Evolutionary conservation across 2,113 vertebrate species (phyloP).

Genomic region (Hyperopisus bebe): DNA sequence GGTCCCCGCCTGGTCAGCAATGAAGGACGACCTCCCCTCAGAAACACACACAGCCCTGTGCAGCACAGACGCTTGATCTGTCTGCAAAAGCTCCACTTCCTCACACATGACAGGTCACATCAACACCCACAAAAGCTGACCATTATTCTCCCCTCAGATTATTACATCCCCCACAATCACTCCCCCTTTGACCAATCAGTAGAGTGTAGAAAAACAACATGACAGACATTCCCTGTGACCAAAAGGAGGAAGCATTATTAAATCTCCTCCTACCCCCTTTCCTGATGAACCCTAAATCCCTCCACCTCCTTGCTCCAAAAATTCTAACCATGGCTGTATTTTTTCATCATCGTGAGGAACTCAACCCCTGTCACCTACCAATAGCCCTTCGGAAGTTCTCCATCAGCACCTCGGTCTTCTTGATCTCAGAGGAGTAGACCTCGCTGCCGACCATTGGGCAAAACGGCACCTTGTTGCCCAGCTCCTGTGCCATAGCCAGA

Average conservation of each 20-base stretch:
- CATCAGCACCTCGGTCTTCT: slow-evolving; percentile 98
- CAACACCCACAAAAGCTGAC: slow-evolving; percentile 68
- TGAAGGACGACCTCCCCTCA: not conserved
- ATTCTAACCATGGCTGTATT: not conserved
- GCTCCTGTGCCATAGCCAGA: slow-evolving; percentile 88
- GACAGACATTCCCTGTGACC: not conserved
- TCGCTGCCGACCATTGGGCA: slow-evolving; percentile 98
- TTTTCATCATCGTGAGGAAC: not conserved
- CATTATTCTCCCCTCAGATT: slow-evolving; percentile 43
- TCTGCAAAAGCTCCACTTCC: slow-evolving; percentile 69
- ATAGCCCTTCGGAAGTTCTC: slow-evolving; percentile 97
- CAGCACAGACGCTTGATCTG: slow-evolving; percentile 39
- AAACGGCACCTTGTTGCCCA: slow-evolving; percentile 96
- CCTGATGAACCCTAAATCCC: not conserved
- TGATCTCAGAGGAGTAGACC: slow-evolving; percentile 95
- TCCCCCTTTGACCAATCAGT: slow-evolving; percentile 27
- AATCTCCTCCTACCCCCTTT: not conserved
- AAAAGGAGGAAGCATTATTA: not conserved
- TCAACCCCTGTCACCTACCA: slow-evolving; percentile 62
- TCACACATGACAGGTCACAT: slow-evolving; percentile 70
- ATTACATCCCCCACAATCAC: slow-evolving; percentile 38
- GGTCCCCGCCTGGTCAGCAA: slow-evolving; percentile 28
- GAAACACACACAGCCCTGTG: not conserved
- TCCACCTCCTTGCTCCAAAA: not conserved
- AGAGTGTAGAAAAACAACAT: not conserved